A percentile compares a stretch with the other conserved stretches of the same genome.
Conservation (phyloP, 1,140 invertebrate genomes). For the Cyclargus thomasi region DNA sequence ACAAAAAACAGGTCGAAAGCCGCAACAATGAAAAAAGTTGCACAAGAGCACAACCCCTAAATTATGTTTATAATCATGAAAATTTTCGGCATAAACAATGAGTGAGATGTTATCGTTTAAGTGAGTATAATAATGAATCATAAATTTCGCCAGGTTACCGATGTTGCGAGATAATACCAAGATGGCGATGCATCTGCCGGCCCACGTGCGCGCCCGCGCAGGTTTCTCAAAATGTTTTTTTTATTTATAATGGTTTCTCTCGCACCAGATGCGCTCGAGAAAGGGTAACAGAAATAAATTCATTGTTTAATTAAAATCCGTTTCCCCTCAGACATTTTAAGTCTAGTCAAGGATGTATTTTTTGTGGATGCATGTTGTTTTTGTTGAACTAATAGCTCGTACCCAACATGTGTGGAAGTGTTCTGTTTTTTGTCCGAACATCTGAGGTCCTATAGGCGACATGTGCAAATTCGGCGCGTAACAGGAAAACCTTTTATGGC, state of each 20-base stretch:
- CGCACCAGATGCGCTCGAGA: constrained; percentile 61
- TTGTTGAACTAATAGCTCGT: constrained; percentile 29
- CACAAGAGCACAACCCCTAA: neutral
- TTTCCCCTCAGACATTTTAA: constrained; percentile 35
- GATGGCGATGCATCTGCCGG: constrained; percentile 59
- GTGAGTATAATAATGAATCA: constrained; percentile 47
- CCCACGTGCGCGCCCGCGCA: constrained; percentile 67
- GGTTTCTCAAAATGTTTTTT: constrained; percentile 57
- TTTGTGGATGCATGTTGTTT: constrained; percentile 10
- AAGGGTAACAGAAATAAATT: constrained; percentile 45
- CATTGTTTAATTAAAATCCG: constrained; percentile 58
- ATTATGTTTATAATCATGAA: neutral
- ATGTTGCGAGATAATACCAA: constrained; percentile 52
- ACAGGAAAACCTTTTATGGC: constrained; percentile 49
- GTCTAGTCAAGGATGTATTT: constrained; percentile 19
- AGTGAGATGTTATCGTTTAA: constrained; percentile 4
- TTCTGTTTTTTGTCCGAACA: constrained; percentile 67
- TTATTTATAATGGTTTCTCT: constrained; percentile 58
- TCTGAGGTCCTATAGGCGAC: constrained; percentile 54
- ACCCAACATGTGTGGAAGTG: constrained; percentile 55
- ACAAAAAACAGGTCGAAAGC: too few relatives aligned
- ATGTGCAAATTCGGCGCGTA: constrained; percentile 52
- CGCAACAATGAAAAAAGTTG: too few relatives aligned
- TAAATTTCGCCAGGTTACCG: constrained; percentile 49
- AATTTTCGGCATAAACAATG: neutral